Percentiles rank a stretch among this genome's conserved stretches.
These are phyloP conservation scores for Dryobotodes eremita DNA, from an alignment of 2,888 invertebrate species.

Conservation along the genomic window DNA sequence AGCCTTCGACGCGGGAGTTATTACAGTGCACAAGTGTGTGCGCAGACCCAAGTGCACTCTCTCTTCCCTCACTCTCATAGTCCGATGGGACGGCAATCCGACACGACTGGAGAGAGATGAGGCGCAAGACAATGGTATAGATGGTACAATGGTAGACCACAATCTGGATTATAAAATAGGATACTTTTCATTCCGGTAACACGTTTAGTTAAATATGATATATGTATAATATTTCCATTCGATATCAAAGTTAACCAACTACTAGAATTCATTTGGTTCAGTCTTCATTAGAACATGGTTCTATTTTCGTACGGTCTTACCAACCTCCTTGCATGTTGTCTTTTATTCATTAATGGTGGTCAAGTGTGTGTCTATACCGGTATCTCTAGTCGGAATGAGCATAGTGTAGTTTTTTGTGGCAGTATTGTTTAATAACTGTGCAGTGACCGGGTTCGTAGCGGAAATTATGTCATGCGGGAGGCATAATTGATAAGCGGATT, in stretches of 20 bases:
- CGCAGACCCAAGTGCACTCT: too few species aligned
- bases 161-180: too few species aligned
- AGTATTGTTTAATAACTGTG: slow-evolving; percentile 29
- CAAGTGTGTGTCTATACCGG: neutral
- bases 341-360: neutral
- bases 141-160: too few species aligned
- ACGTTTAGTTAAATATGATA: too few species aligned
- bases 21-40: too few species aligned
- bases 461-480: slow-evolving; percentile 11
- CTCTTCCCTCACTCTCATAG: too few species aligned
- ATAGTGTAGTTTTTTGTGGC: slow-evolving; percentile 11
- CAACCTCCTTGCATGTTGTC: slow-evolving; percentile 6
- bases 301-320: neutral
- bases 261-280: slow-evolving; percentile 33
- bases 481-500: slow-evolving; percentile 14
- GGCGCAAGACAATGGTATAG: too few species aligned
- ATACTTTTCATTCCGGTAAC: too few species aligned
- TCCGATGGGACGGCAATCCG: too few species aligned
- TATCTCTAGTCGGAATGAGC: neutral
- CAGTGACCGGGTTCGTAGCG: slow-evolving; percentile 6
- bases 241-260: slow-evolving; percentile 41
- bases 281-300: slow-evolving; percentile 26
- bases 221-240: slow-evolving; percentile 69
- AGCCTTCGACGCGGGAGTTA: too few species aligned
- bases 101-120: too few species aligned